Conservation (phyloP, 2,113 vertebrate genomes). For the Sitta europaea region DNA sequence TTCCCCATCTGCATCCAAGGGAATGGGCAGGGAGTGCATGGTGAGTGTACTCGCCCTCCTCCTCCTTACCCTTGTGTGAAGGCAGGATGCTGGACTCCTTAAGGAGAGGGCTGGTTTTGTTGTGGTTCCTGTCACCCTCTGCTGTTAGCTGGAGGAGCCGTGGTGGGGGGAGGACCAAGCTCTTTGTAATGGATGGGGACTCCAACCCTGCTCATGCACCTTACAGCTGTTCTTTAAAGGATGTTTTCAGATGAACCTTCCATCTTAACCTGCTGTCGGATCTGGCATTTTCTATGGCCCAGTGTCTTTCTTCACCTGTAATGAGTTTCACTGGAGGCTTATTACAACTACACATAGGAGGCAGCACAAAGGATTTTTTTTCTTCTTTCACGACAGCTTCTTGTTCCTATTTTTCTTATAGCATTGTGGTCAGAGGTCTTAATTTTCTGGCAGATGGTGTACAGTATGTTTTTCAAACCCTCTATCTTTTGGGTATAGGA, state of each 20-base stretch:
- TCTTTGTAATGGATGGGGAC: neutral
- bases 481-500: neutral
- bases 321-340: neutral
- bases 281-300: neutral
- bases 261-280: fast-evolving
- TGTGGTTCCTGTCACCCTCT: neutral
- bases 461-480: neutral
- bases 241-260: neutral
- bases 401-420: neutral
- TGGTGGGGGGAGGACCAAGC: neutral
- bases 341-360: neutral
- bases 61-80: neutral
- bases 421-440: neutral
- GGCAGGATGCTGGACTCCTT: neutral
- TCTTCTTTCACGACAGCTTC: neutral
- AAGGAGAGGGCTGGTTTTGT: neutral
- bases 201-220: neutral
- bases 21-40: neutral
- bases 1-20: neutral
- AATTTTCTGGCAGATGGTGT: neutral
- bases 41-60: neutral
- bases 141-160: neutral
- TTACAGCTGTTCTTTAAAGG: neutral
- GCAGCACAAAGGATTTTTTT: neutral
- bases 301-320: neutral